Conservation (phyloP, 1,140 invertebrate genomes). For the Drosophila lacertosa region DNA sequence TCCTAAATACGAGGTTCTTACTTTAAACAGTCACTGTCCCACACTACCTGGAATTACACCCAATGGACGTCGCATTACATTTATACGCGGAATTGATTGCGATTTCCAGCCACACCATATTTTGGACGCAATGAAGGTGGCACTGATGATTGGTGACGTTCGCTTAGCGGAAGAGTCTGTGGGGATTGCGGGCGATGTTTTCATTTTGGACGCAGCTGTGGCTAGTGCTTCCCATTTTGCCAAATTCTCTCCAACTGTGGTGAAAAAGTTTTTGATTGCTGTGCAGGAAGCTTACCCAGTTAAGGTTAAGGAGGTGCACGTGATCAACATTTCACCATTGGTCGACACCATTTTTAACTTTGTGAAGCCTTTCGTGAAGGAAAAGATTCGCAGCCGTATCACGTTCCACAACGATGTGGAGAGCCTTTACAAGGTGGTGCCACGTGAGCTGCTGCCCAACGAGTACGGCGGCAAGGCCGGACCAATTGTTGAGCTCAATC, state of each 20-base stretch:
- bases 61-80: constrained; percentile 90
- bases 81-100: constrained; percentile 88
- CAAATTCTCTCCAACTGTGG: constrained; percentile 89
- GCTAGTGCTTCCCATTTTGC: constrained; percentile 90
- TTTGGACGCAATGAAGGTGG: constrained; percentile 90
- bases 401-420: constrained; percentile 90
- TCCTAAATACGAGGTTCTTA: not conserved
- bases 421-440: constrained; percentile 90
- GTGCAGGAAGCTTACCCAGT: constrained; percentile 94
- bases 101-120: constrained; percentile 86
- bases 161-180: constrained; percentile 89
- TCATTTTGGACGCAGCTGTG: constrained; percentile 90
- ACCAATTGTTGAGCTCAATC: constrained; percentile 88
- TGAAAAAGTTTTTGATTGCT: constrained; percentile 93
- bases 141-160: constrained; percentile 92
- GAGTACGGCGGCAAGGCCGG: constrained; percentile 92
- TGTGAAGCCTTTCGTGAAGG: constrained; percentile 93
- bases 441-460: constrained; percentile 90
- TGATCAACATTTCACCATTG: constrained; percentile 92
- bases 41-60: constrained; percentile 91
- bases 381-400: constrained; percentile 93
- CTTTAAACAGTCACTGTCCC: constrained; percentile 88
- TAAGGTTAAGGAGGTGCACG: constrained; percentile 93
- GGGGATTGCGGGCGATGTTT: constrained; percentile 92
- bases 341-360: constrained; percentile 93